A percentile compares a stretch with the other conserved stretches of the same genome.
Conservation (phyloP, 30 jellyfish, hydroid and myxozoan species). For the Nemopilema nomurai region DNA sequence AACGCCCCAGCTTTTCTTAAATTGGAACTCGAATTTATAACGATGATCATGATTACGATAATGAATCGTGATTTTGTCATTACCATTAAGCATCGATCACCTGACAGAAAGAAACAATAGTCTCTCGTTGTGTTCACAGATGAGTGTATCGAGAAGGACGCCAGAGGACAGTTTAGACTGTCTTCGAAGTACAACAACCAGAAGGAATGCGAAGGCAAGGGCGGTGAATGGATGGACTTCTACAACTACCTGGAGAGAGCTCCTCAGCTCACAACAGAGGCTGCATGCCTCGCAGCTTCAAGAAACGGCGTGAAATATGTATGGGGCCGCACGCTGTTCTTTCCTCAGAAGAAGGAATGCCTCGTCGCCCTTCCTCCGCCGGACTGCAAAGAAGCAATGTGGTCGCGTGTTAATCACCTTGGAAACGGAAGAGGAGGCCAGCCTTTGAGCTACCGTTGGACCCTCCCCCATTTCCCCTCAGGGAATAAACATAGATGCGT, state of each 20-base stretch:
- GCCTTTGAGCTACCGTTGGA: slow-evolving; percentile 75
- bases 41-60: too few species aligned
- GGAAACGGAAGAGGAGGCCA: slow-evolving; percentile 89
- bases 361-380: slow-evolving; percentile 81
- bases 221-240: slow-evolving; percentile 85
- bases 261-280: slow-evolving; percentile 48
- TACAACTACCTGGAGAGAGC: slow-evolving; percentile 82
- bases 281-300: slow-evolving; percentile 72
- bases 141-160: slow-evolving; percentile 81
- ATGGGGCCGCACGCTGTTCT: slow-evolving; percentile 79
- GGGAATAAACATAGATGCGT: slow-evolving; percentile 72
- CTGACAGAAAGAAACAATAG: too few species aligned
- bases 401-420: slow-evolving; percentile 93
- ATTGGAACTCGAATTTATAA: too few species aligned
- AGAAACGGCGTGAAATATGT: slow-evolving; percentile 44
- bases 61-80: too few species aligned
- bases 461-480: slow-evolving; percentile 89
- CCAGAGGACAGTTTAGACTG: slow-evolving; percentile 18
- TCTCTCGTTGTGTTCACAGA: slow-evolving; percentile 43
- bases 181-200: slow-evolving; percentile 76
- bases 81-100: too few species aligned
- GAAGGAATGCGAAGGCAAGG: slow-evolving; percentile 74
- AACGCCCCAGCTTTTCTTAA: too few species aligned
- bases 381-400: slow-evolving; percentile 74
- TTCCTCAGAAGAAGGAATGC: slow-evolving; percentile 69